Percentiles rank a stretch among this genome's conserved stretches.
phyloP scores from a whole-genome alignment of 2,888 invertebrate genomes.

The Zaprionus obscuricornis region DNA sequence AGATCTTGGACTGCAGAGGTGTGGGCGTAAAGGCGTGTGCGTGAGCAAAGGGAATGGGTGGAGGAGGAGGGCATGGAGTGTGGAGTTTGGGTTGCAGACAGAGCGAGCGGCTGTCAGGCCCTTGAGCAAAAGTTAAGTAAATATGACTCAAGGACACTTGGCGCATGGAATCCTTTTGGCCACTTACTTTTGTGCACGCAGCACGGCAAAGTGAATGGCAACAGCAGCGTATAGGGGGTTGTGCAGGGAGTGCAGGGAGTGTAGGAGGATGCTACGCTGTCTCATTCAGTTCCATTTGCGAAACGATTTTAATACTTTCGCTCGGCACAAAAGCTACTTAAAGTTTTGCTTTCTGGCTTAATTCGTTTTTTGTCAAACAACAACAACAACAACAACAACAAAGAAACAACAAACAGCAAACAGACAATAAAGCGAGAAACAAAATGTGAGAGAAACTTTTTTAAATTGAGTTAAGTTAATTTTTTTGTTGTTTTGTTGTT shows the following conservation, averaged over 20 bases:
- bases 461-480: slow-evolving; percentile 73
- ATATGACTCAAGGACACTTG: slow-evolving; percentile 74
- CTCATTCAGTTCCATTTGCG: slow-evolving; percentile 50
- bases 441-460: slow-evolving; percentile 53
- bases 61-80: not conserved
- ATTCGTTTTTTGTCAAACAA: slow-evolving; percentile 73
- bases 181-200: slow-evolving; percentile 61
- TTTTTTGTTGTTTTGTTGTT: slow-evolving; percentile 37
- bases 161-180: slow-evolving; percentile 66
- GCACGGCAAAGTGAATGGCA: not conserved
- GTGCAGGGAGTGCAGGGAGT: not conserved
- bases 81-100: not conserved
- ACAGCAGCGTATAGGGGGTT: too few species aligned
- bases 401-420: slow-evolving; percentile 57
- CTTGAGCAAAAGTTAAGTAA: slow-evolving; percentile 70
- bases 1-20: too few species aligned
- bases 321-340: slow-evolving; percentile 73
- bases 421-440: slow-evolving; percentile 41
- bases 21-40: not conserved
- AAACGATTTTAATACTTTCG: slow-evolving; percentile 72
- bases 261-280: too few species aligned
- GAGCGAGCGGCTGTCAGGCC: slow-evolving; percentile 22
- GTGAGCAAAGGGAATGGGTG: slow-evolving; percentile 9
- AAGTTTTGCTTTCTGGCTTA: slow-evolving; percentile 68
- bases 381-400: slow-evolving; percentile 53